Percentiles rank a stretch among this genome's conserved stretches.
These are phyloP conservation scores for Andrena haemorrhoa DNA, from an alignment of 2,888 invertebrate genomes.

Conservation along the genomic window DNA sequence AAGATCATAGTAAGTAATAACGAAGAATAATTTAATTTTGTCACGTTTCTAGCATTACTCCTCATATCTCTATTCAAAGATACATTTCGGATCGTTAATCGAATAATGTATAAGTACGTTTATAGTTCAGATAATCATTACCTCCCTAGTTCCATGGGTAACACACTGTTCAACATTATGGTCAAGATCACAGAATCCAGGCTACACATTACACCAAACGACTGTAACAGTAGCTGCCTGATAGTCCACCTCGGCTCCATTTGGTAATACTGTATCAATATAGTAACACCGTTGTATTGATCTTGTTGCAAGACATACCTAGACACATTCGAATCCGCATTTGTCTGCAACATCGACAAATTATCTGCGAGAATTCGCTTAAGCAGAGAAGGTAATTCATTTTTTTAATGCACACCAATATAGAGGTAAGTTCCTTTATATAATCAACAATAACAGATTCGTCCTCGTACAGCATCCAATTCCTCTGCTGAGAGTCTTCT, in stretches of 20 bases:
- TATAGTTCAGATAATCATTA: constrained; percentile 79
- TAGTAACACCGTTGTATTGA: constrained; percentile 93
- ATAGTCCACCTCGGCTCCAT: constrained; percentile 97
- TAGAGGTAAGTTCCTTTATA: constrained; percentile 92
- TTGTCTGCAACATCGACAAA: constrained; percentile 88
- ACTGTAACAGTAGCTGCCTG: constrained; percentile 92
- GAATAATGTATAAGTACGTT: not conserved
- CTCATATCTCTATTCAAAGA: constrained; percentile 89
- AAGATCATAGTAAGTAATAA: constrained; percentile 94
- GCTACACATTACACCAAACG: constrained; percentile 95
- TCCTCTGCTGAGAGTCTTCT: constrained; percentile 97
- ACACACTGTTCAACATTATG: constrained; percentile 93
- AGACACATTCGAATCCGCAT: constrained; percentile 95
- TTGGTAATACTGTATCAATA: constrained; percentile 97
- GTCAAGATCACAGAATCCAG: constrained; percentile 93
- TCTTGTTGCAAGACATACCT: constrained; percentile 93
- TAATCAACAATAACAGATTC: constrained; percentile 95
- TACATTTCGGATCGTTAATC: constrained; percentile 32
- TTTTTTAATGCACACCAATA: constrained; percentile 87
- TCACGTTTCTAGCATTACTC: constrained; percentile 91
- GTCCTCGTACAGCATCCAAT: constrained; percentile 98
- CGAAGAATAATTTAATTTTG: constrained; percentile 93
- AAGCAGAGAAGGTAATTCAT: not conserved
- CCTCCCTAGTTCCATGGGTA: constrained; percentile 96
- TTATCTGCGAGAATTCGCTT: constrained; percentile 10